These are phyloP conservation scores for Oplegnathus fasciatus DNA, from an alignment of 2,113 vertebrate genomes.

Conservation along the genomic window DNA sequence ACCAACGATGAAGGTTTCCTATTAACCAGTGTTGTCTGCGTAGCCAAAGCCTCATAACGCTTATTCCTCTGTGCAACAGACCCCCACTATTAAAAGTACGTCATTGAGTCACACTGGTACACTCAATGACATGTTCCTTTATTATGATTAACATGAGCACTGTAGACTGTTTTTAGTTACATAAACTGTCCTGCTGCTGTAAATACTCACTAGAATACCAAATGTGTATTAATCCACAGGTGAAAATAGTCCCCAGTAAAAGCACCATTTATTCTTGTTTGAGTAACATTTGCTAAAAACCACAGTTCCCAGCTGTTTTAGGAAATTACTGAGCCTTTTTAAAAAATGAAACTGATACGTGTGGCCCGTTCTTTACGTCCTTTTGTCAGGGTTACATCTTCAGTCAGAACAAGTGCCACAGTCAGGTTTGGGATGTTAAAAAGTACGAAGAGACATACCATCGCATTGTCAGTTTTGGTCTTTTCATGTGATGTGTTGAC, in stretches of 20 bases:
- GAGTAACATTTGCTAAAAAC: background rate
- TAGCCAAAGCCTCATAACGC: background rate
- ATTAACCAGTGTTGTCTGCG: background rate
- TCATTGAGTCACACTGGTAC: background rate
- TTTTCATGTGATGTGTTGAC: background rate
- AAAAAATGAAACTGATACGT: background rate
- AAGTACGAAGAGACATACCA: background rate
- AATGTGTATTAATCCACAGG: background rate
- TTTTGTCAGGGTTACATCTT: background rate
- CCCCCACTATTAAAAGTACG: background rate
- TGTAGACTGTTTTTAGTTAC: background rate
- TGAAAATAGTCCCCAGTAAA: background rate
- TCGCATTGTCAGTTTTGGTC: background rate
- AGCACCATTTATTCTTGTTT: background rate
- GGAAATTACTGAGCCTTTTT: background rate
- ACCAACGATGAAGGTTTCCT: background rate
- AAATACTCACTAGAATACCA: background rate
- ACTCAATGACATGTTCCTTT: background rate
- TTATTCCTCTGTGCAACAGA: background rate
- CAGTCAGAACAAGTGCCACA: background rate
- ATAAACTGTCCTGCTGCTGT: background rate
- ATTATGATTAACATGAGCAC: background rate
- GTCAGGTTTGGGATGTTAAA: background rate
- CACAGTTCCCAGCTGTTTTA: background rate
- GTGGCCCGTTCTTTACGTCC: background rate